A percentile compares a stretch with the other conserved stretches of the same genome.
These are phyloP conservation scores for Camelus bactrianus DNA, from an alignment of 2,113 vertebrate species.

Conservation along the genomic window DNA sequence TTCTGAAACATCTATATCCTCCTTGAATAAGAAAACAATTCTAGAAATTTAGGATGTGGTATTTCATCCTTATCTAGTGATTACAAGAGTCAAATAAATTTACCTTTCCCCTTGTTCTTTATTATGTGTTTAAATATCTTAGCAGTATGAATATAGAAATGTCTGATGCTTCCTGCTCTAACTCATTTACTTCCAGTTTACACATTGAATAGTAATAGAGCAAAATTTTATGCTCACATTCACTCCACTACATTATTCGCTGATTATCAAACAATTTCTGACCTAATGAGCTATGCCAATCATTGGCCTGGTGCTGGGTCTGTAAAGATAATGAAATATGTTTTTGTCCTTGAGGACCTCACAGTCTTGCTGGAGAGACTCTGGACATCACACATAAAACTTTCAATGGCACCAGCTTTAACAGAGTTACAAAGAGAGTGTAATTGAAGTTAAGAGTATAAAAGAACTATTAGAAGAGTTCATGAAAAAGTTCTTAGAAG, in stretches of 20 bases:
- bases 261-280: conserved; percentile 55
- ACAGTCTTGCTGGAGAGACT: neutral
- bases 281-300: neutral
- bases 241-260: neutral
- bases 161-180: neutral
- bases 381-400: neutral
- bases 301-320: neutral
- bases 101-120: neutral
- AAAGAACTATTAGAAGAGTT: neutral
- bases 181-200: conserved; percentile 37
- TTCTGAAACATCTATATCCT: neutral
- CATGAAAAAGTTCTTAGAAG: neutral
- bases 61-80: conserved; percentile 27
- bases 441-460: neutral
- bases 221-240: neutral
- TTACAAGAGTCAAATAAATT: neutral
- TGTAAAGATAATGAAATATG: neutral
- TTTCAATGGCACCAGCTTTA: neutral
- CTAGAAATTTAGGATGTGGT: neutral
- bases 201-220: neutral
- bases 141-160: conserved; percentile 49
- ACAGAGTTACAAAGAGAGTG: neutral
- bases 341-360: neutral
- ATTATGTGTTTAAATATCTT: neutral
- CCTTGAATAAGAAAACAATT: neutral